A percentile compares a stretch with the other conserved stretches of the same genome.
Conservation (phyloP, 2,888 invertebrate species). For the Campoletis raptor region DNA sequence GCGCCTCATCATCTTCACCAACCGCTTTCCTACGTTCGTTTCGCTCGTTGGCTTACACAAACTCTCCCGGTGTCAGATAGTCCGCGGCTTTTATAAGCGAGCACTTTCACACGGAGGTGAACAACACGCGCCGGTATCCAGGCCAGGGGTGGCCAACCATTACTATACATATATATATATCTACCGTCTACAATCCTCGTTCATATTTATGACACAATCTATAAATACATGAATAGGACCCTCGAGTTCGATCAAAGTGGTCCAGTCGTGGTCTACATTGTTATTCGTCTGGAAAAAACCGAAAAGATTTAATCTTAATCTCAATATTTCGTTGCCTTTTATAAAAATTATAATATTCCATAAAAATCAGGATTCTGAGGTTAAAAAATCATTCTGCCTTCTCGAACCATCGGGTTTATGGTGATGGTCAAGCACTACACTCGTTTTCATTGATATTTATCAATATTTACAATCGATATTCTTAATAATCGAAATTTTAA, state of each 20-base stretch:
- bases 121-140: slow-evolving; percentile 83
- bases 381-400: not conserved
- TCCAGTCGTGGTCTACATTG: not conserved
- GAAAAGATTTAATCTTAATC: not conserved
- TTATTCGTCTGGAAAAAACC: slow-evolving; percentile 11
- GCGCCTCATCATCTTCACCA: slow-evolving; percentile 63
- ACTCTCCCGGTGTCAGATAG: slow-evolving; percentile 44
- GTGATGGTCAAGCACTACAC: not conserved
- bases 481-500: too few species aligned
- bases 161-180: slow-evolving; percentile 1
- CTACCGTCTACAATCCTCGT: slow-evolving; percentile 4
- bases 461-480: not conserved
- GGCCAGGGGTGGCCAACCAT: slow-evolving; percentile 83
- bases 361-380: not conserved
- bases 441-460: not conserved
- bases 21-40: slow-evolving; percentile 47
- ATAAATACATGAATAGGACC: slow-evolving; percentile 5
- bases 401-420: not conserved
- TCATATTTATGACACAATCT: slow-evolving; percentile 2
- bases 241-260: slow-evolving; percentile 6
- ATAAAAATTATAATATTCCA: not conserved
- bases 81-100: slow-evolving; percentile 68
- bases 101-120: slow-evolving; percentile 84
- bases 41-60: slow-evolving; percentile 33
- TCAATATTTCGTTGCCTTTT: not conserved